These are phyloP conservation scores for Siderastrea radians DNA, from an alignment of 92 coral and sea anemone species.

Conservation along the genomic window DNA sequence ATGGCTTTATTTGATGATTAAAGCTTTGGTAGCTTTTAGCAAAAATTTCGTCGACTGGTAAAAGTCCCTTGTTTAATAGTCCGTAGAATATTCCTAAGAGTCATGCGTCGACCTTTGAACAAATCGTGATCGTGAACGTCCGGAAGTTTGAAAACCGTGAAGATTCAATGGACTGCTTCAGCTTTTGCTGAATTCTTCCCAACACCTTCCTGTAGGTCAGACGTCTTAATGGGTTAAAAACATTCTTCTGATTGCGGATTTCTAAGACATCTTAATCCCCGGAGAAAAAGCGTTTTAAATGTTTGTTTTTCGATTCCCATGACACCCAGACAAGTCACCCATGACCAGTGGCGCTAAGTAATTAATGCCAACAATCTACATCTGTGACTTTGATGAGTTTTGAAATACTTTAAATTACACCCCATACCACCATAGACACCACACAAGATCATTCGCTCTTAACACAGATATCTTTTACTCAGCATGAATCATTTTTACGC, in stretches of 20 bases:
- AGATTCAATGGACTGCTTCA: too few relatives aligned
- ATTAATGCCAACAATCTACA: not conserved
- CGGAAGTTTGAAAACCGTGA: not conserved
- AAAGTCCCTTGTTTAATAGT: not conserved
- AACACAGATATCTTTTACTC: not conserved
- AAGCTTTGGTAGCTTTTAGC: not conserved
- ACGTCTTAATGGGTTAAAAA: not conserved
- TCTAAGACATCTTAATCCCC: not conserved
- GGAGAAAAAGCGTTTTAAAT: slow-evolving; percentile 9
- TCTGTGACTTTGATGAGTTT: slow-evolving; percentile 9
- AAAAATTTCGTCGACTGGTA: not conserved
- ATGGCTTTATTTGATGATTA: not conserved
- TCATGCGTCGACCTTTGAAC: slow-evolving; percentile 1
- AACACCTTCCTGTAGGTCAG: not conserved
- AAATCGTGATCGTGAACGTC: not conserved
- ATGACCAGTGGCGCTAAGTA: slow-evolving; percentile 11
- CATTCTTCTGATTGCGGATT: not conserved
- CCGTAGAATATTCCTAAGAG: not conserved
- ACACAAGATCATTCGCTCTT: not conserved
- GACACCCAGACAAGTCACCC: slow-evolving; percentile 4
- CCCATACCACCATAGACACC: not conserved
- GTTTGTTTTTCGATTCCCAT: slow-evolving; percentile 31
- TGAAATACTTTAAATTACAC: not conserved
- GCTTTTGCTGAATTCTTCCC: not conserved
- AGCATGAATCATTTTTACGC: not conserved